Evolutionary conservation across 2,888 invertebrate species (phyloP), one percentile per base, ranked within the genome.

Genomic region (Podotricha telesiphe): DNA sequence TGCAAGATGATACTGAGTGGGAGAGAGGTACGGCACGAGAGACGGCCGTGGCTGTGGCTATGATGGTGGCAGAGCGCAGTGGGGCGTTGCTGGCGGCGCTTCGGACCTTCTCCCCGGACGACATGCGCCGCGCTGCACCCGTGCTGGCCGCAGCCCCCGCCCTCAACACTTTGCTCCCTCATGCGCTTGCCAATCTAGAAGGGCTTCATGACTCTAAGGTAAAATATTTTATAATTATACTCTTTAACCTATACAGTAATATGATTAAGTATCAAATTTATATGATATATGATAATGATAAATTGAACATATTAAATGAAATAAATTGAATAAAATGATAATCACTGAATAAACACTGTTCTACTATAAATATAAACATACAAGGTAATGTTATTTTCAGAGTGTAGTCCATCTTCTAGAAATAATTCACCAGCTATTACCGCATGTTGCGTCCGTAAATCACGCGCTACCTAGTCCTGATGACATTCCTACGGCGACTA

Each of bases 361-460:
- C n/a, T 28, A 28, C 28, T 28, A 28, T 6, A 28, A 28, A 2
- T 28, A 4, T 28, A 28, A 28, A 6, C 28, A 50, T 11, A 19
- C 48, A 11, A 19, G 1, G 3, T 22, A 7, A 3, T n/a, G 17
- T 47, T 56, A 34, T 50, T 62, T 62, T 91, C 84, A 97, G 96
- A 97, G 97, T 79, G 96, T 96, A 1, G 97, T 98, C 1, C 96
- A 98, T 85, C 95, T 98, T 47, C 90, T 99, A 67, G 96, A 96
- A 67, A 89, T 98, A 79, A 96, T 99, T 64, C 97, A 97, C 86
- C 97, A 97, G 79, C 94, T 98, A 79, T 87, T 99, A 22, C 98
- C 98, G 0, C 97, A 98, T 76, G 97, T 98, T 5, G 95, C 98
- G 0, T 96, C 97, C 0, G 92, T 98, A 76, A 98, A 98, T 90